Evolutionary conservation across 1,140 invertebrate genomes (phyloP), one percentile per base, ranked within the genome.

Genomic region (Lepidurus arcticus): DNA sequence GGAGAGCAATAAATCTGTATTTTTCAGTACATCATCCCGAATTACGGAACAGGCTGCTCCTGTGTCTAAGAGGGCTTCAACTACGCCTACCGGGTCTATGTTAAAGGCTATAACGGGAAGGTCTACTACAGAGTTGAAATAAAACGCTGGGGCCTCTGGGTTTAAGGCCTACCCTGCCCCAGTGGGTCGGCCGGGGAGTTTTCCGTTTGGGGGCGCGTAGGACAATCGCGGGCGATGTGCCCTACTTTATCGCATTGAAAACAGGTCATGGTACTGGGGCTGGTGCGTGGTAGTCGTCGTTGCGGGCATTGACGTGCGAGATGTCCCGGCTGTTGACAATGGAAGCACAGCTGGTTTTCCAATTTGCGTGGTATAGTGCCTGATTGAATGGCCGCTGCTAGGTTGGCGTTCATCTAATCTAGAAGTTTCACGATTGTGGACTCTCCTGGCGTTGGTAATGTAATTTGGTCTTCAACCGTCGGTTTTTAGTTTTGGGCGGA

Each of bases 181-280:
- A 34, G 7, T 34, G 77, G 65, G 53, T 53, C 77, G 77, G 77
- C 77, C 44, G 26, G 42, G 13, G 21, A 47, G 77, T 78, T 78
- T 78, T 73, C 77, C 45, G 45, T 11, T 3, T 47, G 10, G 44
- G 76, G 9, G n/a, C 10, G 13, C 42, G 92, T 91, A 0, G 92
- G 92, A 86, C 93, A 95, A 85, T 92, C 93, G 80, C 92, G 91
- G 47, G 93, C 92, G 85, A 95, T 92, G 86, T 97, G 95, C 74
- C 94, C 94, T 80, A 90, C 89, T 88, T 94, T 94, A 86, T 93
- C 93, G 87, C 93, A 95, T 84, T 91, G 93, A 87, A 94, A 95
- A 87, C 93, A 94, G 81, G 91, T 78, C 26, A 24, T 26, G 45
- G 45, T 10, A 16, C 45, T 16, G 34, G 34, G 34, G 10, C 45